Percentiles rank a stretch among this genome's conserved stretches.
Conservation (phyloP, 2,113 vertebrate species). For the Mustelus asterias region DNA sequence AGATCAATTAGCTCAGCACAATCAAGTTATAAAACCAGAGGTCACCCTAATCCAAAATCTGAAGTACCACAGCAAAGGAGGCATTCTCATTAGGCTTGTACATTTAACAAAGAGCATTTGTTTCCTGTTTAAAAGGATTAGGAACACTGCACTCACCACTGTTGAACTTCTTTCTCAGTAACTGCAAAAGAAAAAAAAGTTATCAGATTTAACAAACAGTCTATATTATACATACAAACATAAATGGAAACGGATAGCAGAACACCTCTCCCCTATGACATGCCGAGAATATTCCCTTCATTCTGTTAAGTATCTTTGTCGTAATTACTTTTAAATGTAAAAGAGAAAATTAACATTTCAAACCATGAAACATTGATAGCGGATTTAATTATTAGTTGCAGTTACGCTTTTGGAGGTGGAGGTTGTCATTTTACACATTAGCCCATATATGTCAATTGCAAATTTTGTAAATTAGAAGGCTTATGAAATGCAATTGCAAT, state of each 20-base stretch:
- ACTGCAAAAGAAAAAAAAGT: slow-evolving; percentile 68
- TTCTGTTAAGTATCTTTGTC: not conserved
- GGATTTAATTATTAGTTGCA: not conserved
- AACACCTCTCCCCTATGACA: not conserved
- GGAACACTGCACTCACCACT: slow-evolving; percentile 74
- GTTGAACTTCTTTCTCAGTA: slow-evolving; percentile 90
- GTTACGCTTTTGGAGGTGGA: not conserved
- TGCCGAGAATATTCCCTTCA: not conserved
- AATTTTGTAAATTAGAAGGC: not conserved
- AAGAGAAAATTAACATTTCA: not conserved
- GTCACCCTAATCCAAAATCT: not conserved
- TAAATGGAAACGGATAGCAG: not conserved
- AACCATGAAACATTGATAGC: not conserved
- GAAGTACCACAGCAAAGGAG: not conserved
- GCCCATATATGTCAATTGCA: not conserved
- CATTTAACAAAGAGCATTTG: not conserved
- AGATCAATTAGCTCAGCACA: not conserved
- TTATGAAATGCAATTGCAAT: not conserved
- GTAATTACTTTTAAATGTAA: not conserved
- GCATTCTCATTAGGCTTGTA: not conserved
- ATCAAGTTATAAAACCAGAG: not conserved
- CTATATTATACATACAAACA: not conserved
- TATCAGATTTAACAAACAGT: not conserved
- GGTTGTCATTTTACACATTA: not conserved
- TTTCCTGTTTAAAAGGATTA: not conserved